Evolutionary conservation across 2,888 invertebrate genomes (phyloP).

Genomic region (Lypha dubia): DNA sequence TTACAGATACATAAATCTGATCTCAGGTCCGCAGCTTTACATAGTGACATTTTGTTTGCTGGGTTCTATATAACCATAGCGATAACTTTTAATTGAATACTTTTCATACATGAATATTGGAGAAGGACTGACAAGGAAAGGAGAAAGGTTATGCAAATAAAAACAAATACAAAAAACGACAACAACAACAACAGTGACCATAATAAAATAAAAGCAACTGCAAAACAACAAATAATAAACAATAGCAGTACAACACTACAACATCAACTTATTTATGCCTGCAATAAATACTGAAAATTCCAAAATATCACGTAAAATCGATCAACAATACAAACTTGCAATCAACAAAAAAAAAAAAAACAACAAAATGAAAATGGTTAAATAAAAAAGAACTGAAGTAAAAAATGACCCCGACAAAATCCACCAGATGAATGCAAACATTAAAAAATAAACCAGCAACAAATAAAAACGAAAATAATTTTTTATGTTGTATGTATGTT

Average conservation of each 20-base stretch:
- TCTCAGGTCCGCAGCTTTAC: too few species aligned
- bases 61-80: constrained; percentile 58
- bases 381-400: constrained; percentile 34
- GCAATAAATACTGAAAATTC: constrained; percentile 81
- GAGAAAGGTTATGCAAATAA: constrained; percentile 40
- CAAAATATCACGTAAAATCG: constrained; percentile 83
- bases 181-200: constrained; percentile 64
- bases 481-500: not conserved
- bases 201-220: constrained; percentile 68
- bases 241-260: constrained; percentile 68
- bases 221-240: constrained; percentile 73
- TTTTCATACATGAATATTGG: constrained; percentile 66
- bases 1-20: too few species aligned
- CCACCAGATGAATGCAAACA: constrained; percentile 10
- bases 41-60: too few species aligned
- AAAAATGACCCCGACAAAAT: constrained; percentile 64
- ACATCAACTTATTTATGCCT: constrained; percentile 65
- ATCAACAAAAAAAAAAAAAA: constrained; percentile 71
- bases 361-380: constrained; percentile 28
- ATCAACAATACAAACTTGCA: constrained; percentile 83
- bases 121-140: constrained; percentile 71
- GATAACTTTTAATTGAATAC: constrained; percentile 61
- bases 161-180: constrained; percentile 59
- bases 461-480: constrained; percentile 2
- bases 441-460: constrained; percentile 3